phyloP scores from a whole-genome alignment of 2,797 vertebrate genomes.

The Pelochelys cantorii region DNA sequence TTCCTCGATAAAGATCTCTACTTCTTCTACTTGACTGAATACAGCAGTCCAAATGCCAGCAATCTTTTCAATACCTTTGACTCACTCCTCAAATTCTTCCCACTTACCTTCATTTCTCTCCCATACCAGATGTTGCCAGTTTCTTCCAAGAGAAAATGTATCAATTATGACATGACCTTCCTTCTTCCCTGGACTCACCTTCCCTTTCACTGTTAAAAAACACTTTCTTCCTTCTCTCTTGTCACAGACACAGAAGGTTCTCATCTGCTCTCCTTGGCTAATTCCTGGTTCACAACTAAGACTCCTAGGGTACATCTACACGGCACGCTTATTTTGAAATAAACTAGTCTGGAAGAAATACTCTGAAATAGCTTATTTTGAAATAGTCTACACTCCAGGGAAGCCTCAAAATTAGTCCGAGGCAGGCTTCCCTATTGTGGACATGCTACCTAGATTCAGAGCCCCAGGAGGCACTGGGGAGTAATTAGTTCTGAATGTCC shows the following conservation, averaged over 20 bases:
- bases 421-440: too few species aligned
- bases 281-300: not conserved
- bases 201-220: not conserved
- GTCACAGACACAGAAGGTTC: not conserved
- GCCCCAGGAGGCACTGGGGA: too few species aligned
- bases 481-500: too few species aligned
- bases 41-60: not conserved
- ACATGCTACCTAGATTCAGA: too few species aligned
- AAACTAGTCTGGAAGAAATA: too few species aligned
- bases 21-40: constrained; percentile 2
- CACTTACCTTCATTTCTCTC: not conserved
- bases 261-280: not conserved
- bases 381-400: too few species aligned
- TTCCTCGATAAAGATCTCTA: constrained; percentile 7
- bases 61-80: not conserved
- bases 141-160: not conserved
- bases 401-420: too few species aligned
- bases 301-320: not conserved
- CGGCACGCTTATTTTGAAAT: too few species aligned
- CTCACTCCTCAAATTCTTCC: not conserved
- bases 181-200: not conserved
- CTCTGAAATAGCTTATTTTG: too few species aligned
- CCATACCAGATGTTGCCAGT: not conserved
- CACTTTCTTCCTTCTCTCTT: not conserved
- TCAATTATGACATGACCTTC: not conserved